Evolutionary conservation across 2,888 invertebrate genomes (phyloP).

Genomic region (Seira musarum): DNA sequence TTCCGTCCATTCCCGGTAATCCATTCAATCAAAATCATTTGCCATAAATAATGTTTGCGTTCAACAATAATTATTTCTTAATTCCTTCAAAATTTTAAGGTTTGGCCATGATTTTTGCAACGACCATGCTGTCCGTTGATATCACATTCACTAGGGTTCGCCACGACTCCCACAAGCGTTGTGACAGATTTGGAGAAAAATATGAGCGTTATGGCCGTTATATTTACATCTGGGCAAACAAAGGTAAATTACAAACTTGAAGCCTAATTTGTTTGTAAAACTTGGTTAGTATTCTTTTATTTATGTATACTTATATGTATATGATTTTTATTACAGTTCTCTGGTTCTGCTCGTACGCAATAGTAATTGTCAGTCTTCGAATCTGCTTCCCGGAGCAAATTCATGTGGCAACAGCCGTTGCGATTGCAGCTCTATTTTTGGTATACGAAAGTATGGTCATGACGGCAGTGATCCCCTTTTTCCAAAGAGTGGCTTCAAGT

Average conservation of each 20-base stretch:
- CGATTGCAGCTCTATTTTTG: slow-evolving; percentile 42
- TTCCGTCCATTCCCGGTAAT: slow-evolving; percentile 58
- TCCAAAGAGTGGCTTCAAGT: slow-evolving; percentile 13
- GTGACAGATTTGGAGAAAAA: slow-evolving; percentile 63
- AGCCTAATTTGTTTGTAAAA: neutral
- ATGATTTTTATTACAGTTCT: slow-evolving; percentile 58
- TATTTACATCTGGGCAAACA: slow-evolving; percentile 61
- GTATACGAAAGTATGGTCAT: slow-evolving; percentile 63
- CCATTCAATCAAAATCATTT: neutral
- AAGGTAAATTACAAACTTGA: too few species aligned
- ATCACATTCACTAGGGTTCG: slow-evolving; percentile 65
- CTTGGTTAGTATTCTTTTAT: neutral
- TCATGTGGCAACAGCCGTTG: slow-evolving; percentile 37
- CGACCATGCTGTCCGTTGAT: slow-evolving; percentile 50
- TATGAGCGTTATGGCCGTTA: slow-evolving; percentile 54
- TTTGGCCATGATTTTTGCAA: slow-evolving; percentile 42
- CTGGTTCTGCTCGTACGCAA: slow-evolving; percentile 63
- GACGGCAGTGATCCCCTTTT: slow-evolving; percentile 47
- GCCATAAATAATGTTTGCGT: too few species aligned
- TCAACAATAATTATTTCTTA: neutral
- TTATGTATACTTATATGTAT: neutral
- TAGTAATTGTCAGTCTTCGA: slow-evolving; percentile 60
- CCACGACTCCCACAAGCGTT: slow-evolving; percentile 57
- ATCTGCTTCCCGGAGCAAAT: slow-evolving; percentile 36
- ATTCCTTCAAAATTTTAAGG: slow-evolving; percentile 15